Evolutionary conservation across 92 coral and sea anemone genomes (phyloP).

Genomic region (Plumapathes pennacea): DNA sequence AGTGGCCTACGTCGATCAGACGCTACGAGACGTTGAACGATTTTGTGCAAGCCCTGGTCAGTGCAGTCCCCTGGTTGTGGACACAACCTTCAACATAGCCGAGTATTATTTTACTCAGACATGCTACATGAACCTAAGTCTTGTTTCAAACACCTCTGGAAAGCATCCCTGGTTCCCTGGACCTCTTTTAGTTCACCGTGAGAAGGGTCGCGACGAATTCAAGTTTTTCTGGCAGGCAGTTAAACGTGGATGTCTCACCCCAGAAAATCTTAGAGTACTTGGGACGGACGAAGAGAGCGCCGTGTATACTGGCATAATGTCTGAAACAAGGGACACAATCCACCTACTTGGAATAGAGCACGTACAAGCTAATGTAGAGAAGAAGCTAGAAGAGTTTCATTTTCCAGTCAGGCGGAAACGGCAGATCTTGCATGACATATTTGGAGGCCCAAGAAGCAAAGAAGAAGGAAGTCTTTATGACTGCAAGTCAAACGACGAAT

Average conservation of each 20-base stretch:
- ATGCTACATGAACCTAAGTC: slow-evolving; percentile 28
- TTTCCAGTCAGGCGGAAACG: slow-evolving; percentile 27
- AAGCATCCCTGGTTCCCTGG: slow-evolving; percentile 64
- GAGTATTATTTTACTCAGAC: slow-evolving; percentile 43
- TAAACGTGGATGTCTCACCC: slow-evolving; percentile 23
- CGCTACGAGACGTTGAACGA: slow-evolving; percentile 15
- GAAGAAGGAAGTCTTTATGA: slow-evolving; percentile 36
- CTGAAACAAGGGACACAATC: slow-evolving; percentile 20
- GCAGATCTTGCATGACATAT: slow-evolving; percentile 20
- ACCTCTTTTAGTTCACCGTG: slow-evolving; percentile 42
- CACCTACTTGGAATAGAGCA: slow-evolving; percentile 38
- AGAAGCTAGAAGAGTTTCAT: slow-evolving; percentile 30
- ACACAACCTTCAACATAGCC: slow-evolving; percentile 43
- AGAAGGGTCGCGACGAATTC: slow-evolving; percentile 35
- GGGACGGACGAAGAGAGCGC: slow-evolving; percentile 32
- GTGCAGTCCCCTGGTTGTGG: slow-evolving; percentile 8
- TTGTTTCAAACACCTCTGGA: slow-evolving; percentile 20
- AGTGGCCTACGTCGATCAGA: slow-evolving; percentile 29
- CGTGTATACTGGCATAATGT: slow-evolving; percentile 15
- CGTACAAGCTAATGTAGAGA: slow-evolving; percentile 34
- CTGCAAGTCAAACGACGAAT: slow-evolving; percentile 31
- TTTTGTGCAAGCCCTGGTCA: slow-evolving; percentile 2
- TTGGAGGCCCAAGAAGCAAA: slow-evolving; percentile 32
- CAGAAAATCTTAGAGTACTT: slow-evolving; percentile 17
- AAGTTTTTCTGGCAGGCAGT: slow-evolving; percentile 48